Percentiles rank a stretch among this genome's conserved stretches.
These are phyloP conservation scores for Gallinago nigripennis DNA, from an alignment of 2,797 vertebrate species.

Conservation along the genomic window DNA sequence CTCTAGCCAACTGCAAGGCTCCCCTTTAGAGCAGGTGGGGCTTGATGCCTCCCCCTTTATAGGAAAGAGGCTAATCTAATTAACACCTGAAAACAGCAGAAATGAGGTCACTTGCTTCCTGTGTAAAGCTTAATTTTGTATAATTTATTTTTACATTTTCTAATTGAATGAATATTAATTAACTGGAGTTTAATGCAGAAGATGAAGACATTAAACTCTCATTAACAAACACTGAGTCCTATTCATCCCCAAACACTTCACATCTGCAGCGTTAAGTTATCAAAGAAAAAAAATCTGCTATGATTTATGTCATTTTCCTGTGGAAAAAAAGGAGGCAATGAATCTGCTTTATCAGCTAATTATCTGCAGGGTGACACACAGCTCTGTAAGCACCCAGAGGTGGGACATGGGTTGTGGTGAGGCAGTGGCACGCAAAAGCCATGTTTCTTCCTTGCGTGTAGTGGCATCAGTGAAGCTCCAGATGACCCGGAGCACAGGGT, in stretches of 20 bases:
- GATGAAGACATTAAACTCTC: constrained; percentile 75
- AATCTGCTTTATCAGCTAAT: constrained; percentile 40
- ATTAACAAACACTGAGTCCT: constrained; percentile 55
- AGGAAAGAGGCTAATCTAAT: constrained; percentile 57
- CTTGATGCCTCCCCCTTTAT: background rate
- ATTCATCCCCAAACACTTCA: constrained; percentile 42
- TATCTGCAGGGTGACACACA: background rate
- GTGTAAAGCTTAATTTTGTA: constrained; percentile 66
- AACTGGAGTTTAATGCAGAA: constrained; percentile 53
- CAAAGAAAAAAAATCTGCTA: background rate
- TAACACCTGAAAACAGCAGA: constrained; percentile 57
- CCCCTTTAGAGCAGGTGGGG: background rate
- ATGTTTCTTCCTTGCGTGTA: background rate
- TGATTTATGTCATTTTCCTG: background rate
- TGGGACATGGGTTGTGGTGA: background rate
- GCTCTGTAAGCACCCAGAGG: background rate
- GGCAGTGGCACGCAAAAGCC: background rate
- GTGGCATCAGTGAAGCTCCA: background rate
- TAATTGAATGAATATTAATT: constrained; percentile 78
- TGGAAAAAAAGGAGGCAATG: constrained; percentile 19
- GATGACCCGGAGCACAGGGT: background rate
- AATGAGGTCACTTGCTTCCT: constrained; percentile 67
- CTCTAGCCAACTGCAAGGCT: background rate
- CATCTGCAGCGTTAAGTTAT: constrained; percentile 51
- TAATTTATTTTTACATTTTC: constrained; percentile 72